Base-by-base conservation (phyloP, 2,113 vertebrate species). In the Eulemur rufifrons region DNA sequence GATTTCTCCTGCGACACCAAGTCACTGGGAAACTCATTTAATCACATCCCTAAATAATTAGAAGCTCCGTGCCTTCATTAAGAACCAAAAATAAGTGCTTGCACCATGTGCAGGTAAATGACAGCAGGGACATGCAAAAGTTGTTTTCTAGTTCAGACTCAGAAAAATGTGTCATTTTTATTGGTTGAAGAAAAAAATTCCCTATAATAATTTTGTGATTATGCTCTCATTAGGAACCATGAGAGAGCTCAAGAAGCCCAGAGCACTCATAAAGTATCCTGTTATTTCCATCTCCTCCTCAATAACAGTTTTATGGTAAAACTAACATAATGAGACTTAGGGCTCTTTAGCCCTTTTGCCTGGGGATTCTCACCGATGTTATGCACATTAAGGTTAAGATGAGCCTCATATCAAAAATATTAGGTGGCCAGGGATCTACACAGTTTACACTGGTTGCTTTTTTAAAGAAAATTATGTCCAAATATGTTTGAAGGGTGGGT, bases 31-130 rank as follows among this genome's bases (percentile, higher is more conserved):
- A 97, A 93, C 95, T 96, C 95, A 98, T 97, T 97, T 98, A 97
- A 97, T 97, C 93, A 96, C 97, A 97, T 98, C 97, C 94, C 98
- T 97, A 96, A 97, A 96, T 98, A 97, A 98, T 97, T 98, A 97
- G 94, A 96, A 96, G 94, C 93, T 95, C 83, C 17, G 64, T 94
- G 97, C 83, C 96, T 97, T 98, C 96, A 97, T 97, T 98, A 97
- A 96, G 93, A 93, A 95, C 95, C 97, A 91, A 97, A 97, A 97
- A 96, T 96, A 97, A 98, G 93, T 77, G 56, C 95, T 94, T 93
- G 89, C 76, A 80, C 97, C 95, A 93, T 95, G 95, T 97, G 95
- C 97, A 96, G 96, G 98, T 97, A 97, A 96, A 96, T 97, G 98
- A 97, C 98, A 97, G 94, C 69, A 96, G 94, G 97, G 97, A 96